Evolutionary conservation across 2,797 vertebrate genomes (phyloP), one percentile per base, ranked within the genome.

Genomic region (Gadopsis bispinosus): DNA sequence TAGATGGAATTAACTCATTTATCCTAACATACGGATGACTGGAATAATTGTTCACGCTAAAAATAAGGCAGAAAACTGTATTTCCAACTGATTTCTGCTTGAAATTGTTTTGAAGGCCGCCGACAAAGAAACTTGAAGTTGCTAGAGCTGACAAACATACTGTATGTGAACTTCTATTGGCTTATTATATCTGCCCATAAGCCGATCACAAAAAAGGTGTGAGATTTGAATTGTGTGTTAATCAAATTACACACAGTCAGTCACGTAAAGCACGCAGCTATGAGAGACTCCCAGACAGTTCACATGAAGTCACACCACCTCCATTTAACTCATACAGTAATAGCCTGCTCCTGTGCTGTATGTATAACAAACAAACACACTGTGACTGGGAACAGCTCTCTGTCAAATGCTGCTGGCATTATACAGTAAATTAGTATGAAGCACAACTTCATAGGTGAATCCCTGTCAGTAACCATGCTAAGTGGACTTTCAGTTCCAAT

Each of bases 401-500:
- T 43, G 39, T 81, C 71, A 56, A 61, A 75, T 64, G 64, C 10
- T 64, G 3, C 53, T 70, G 13, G n/a, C 19, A 68, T 83, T 82
- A 75, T 78, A 65, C 71, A 78, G 53, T 43, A 75, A 86, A 91
- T 85, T 58, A 85, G 81, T 69, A 66, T 86, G 72, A 83, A 87
- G 85, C 79, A 69, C 61, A 79, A 66, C 84, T 81, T 45, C 69
- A 77, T 77, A 83, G 84, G 75, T 87, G 83, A 83, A 88, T 89
- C 85, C 83, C 69, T 59, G 71, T 41, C 64, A n/a, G 56, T 75
- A 82, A 75, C 84, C 83, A 86, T 78, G 81, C 81, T 86, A 79
- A 87, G 87, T 71, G 69, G 76, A 90, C 83, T 92, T 88, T 89
- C 84, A 91, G 83, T 91, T 93, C 85, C 91, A 89, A 88, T 92